phyloP scores from a whole-genome alignment of 2,888 invertebrate species.

The Cryptus armator region DNA sequence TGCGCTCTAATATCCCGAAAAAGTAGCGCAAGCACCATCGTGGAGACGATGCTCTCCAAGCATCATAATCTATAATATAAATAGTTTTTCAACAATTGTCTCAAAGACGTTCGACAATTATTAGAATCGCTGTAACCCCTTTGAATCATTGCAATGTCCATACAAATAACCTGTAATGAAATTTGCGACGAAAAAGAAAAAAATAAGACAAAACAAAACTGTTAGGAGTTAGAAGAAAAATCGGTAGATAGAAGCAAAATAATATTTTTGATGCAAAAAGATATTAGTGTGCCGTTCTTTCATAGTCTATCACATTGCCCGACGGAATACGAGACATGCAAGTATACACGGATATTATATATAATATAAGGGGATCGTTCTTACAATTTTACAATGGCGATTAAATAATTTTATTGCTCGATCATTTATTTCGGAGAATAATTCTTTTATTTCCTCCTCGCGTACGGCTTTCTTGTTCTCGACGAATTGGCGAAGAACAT shows the following conservation, averaged over 20 bases:
- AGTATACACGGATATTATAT: conserved; percentile 43
- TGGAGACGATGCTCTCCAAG: conserved; percentile 1
- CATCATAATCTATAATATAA: conserved; percentile 2
- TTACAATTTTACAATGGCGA: conserved; percentile 36
- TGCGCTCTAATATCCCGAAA: background rate
- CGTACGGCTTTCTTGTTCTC: conserved; percentile 94
- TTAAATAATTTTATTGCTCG: conserved; percentile 19
- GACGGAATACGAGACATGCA: conserved; percentile 33
- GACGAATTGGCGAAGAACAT: conserved; percentile 93
- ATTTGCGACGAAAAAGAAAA: background rate
- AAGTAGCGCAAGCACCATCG: conserved; percentile 2
- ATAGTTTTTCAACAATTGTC: background rate
- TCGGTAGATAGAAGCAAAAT: conserved; percentile 27
- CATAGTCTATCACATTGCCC: conserved; percentile 57
- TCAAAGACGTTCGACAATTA: background rate
- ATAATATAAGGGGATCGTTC: conserved; percentile 33
- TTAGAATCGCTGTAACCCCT: background rate
- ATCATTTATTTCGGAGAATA: conserved; percentile 91
- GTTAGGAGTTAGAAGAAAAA: background rate
- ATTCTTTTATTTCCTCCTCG: conserved; percentile 95
- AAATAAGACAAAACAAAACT: background rate
- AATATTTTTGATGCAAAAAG: conserved; percentile 52
- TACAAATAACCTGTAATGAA: background rate
- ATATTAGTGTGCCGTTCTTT: conserved; percentile 61
- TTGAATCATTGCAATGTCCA: background rate